Conservation (phyloP, 2,888 invertebrate genomes). For the Acleris sparsana region DNA sequence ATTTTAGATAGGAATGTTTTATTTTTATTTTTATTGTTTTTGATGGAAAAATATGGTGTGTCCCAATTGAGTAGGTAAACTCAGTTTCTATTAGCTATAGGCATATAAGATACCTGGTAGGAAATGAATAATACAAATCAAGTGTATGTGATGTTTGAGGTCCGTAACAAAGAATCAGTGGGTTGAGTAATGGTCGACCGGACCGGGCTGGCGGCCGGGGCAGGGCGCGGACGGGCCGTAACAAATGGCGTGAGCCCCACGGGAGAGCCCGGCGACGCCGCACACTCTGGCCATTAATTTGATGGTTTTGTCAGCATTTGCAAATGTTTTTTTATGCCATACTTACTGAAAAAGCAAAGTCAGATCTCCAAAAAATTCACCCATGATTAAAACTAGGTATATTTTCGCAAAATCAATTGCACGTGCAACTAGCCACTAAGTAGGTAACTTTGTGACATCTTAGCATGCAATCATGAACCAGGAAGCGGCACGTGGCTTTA, state of each 20-base stretch:
- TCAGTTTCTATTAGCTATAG: background rate
- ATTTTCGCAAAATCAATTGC: background rate
- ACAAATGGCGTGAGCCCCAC: slow-evolving; percentile 63
- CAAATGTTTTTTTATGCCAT: slow-evolving; percentile 26
- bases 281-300: slow-evolving; percentile 58
- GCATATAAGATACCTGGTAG: background rate
- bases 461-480: slow-evolving; percentile 9
- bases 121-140: slow-evolving; percentile 42
- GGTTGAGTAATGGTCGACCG: slow-evolving; percentile 55
- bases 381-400: background rate
- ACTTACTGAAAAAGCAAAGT: slow-evolving; percentile 4
- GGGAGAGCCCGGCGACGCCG: slow-evolving; percentile 47
- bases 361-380: background rate
- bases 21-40: too few relatives aligned
- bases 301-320: slow-evolving; percentile 48
- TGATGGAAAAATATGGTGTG: background rate
- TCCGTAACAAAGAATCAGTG: slow-evolving; percentile 64
- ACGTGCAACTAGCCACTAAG: background rate
- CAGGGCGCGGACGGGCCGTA: slow-evolving; percentile 46
- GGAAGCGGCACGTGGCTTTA: slow-evolving; percentile 17
- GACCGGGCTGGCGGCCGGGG: slow-evolving; percentile 36
- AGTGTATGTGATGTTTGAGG: slow-evolving; percentile 59
- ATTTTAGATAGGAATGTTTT: too few relatives aligned
- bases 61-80: background rate
- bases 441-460: background rate